A percentile compares a stretch with the other conserved stretches of the same genome.
These are phyloP conservation scores for Nymphalis io DNA, from an alignment of 1,140 invertebrate species.

Conservation along the genomic window DNA sequence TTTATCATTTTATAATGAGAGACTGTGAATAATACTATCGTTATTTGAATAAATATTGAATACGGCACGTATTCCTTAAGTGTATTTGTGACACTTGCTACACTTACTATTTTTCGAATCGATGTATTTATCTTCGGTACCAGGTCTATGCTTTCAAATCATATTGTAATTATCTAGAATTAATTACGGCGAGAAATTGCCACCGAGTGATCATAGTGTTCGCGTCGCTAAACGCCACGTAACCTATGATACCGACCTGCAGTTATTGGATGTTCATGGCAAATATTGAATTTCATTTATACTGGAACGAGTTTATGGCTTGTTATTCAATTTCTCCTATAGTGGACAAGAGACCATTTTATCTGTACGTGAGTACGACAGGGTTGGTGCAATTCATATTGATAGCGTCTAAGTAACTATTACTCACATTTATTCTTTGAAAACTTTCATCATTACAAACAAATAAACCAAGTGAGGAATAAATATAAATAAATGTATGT, in stretches of 20 bases:
- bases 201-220: constrained; percentile 34
- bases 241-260: constrained; percentile 40
- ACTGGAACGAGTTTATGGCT: constrained; percentile 53
- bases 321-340: constrained; percentile 49
- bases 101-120: not conserved
- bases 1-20: too few relatives aligned
- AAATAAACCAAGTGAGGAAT: not conserved
- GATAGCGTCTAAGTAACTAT: constrained; percentile 8
- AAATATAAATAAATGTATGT: not conserved
- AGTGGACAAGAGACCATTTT: constrained; percentile 31
- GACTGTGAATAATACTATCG: too few relatives aligned
- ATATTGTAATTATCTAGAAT: constrained; percentile 36
- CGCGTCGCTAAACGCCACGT: constrained; percentile 44
- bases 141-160: constrained; percentile 18
- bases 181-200: constrained; percentile 40
- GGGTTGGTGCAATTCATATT: constrained; percentile 2
- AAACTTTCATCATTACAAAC: not conserved
- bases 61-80: not conserved
- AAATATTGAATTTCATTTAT: constrained; percentile 62
- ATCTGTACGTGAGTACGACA: constrained; percentile 11
- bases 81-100: not conserved
- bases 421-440: constrained; percentile 4
- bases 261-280: constrained; percentile 54
- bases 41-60: not conserved
- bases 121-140: not conserved